phyloP scores from a whole-genome alignment of 2,888 invertebrate species.

The Troides aeacus region DNA sequence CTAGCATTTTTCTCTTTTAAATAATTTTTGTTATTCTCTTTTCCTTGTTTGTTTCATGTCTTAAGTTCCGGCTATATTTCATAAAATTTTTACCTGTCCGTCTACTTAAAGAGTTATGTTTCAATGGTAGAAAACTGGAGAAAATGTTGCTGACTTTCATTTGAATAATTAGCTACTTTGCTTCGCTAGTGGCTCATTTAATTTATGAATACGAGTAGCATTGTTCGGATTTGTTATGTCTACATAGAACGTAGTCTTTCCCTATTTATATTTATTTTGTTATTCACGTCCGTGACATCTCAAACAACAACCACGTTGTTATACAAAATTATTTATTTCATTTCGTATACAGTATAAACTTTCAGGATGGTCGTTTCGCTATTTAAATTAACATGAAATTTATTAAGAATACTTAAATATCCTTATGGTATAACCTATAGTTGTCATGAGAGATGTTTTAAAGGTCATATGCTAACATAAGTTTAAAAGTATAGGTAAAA shows the following conservation, averaged over 20 bases:
- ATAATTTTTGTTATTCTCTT: no score
- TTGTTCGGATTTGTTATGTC: slow-evolving; percentile 17
- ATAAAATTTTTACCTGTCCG: background rate
- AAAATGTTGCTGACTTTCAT: slow-evolving; percentile 1
- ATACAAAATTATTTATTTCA: background rate
- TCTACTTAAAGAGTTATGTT: background rate
- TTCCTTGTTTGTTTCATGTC: no score
- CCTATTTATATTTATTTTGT: slow-evolving; percentile 7
- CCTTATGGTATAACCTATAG: no score
- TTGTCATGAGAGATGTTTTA: no score
- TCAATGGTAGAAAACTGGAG: background rate
- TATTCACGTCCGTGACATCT: background rate
- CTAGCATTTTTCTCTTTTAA: no score
- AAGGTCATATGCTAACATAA: background rate
- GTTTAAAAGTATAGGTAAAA: background rate
- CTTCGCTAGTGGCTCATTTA: slow-evolving; percentile 19
- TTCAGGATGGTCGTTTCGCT: no score
- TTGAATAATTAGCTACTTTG: slow-evolving; percentile 14
- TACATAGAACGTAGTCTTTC: slow-evolving; percentile 17
- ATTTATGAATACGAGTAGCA: slow-evolving; percentile 22
- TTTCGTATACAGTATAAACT: background rate
- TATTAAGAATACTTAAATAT: no score
- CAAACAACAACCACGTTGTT: background rate
- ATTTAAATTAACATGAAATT: no score
- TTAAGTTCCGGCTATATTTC: no score